Evolutionary conservation across 2,113 vertebrate species (phyloP), one percentile per base, ranked within the genome.

Genomic region (Carettochelys insculpta): DNA sequence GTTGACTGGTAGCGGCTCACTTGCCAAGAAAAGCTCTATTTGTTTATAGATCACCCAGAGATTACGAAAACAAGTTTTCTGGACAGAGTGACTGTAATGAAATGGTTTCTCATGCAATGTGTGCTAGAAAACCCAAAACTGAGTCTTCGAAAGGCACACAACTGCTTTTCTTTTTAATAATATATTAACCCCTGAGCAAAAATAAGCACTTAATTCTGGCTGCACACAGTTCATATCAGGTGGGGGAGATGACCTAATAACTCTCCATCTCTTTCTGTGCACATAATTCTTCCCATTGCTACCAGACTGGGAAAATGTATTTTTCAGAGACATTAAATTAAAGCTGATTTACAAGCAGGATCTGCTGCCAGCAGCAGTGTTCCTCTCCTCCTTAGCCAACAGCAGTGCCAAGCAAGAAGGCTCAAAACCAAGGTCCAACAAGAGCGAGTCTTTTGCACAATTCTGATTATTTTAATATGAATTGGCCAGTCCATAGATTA

Each of bases 381-480:
- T 90, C 47, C 56, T 95, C 78, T 84, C 82, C 90, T 41, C 9
- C 77, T 92, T 13, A 45, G 52, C 14, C n/a, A 31, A 95, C 43
- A 83, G 68, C 78, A 94, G 78, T 47, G 91, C 79, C 51, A 86
- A 88, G 10, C 82, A 82, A n/a, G 90, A 95, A 86, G 27, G 85
- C 89, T 86, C 79, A 47, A 50, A 92, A 90, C 45, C 47, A 65
- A 48, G 22, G 22, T 87, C 78, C 83, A 77, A 77, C 86, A 90
- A 77, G 56, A 77, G 77, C 78, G 87, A 88, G 89, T 27, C 86
- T n/a, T 88, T 92, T 92, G 81, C 83, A 92, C 50, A 71, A 51
- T 79, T 52, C 73, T 95, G 96, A 95, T 93, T 95, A 77, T 83
- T 92, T 94, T 89, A 93, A 94, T 94, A 94, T 95, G 45, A 95